Percentiles rank a stretch among this genome's conserved stretches.
These are phyloP conservation scores for Lymantria dispar DNA, from an alignment of 2,888 invertebrate genomes.

Conservation along the genomic window DNA sequence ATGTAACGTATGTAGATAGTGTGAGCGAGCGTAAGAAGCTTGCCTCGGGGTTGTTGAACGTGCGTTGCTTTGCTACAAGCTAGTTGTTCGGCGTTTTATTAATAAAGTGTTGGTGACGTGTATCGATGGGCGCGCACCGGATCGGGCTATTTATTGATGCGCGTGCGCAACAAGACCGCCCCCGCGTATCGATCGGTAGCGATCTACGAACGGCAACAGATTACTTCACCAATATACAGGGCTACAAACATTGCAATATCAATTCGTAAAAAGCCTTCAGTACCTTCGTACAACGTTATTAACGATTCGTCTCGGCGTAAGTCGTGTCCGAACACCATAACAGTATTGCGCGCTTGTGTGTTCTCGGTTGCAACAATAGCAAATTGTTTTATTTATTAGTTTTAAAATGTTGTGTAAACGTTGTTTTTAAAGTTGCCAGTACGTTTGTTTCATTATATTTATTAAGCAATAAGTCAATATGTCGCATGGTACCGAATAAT, in stretches of 20 bases:
- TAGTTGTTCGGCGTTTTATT: conserved; percentile 71
- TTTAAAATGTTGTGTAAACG: conserved; percentile 7
- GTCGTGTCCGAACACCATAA: conserved; percentile 34
- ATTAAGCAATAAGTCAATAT: too few relatives aligned
- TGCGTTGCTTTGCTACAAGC: conserved; percentile 47
- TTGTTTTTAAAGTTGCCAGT: neutral
- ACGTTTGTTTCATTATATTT: too few relatives aligned
- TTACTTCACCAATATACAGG: conserved; percentile 13
- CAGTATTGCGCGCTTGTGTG: conserved; percentile 32
- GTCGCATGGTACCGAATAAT: too few relatives aligned
- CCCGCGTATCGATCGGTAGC: conserved; percentile 49
- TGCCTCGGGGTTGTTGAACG: conserved; percentile 74
- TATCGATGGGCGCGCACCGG: conserved; percentile 66
- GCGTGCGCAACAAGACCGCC: conserved; percentile 52
- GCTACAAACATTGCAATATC: conserved; percentile 25
- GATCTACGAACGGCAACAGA: conserved; percentile 18
- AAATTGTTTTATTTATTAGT: conserved; percentile 26
- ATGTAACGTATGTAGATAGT: conserved; percentile 51
- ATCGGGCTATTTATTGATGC: conserved; percentile 75
- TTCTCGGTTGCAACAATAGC: conserved; percentile 31
- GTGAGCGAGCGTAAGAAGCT: conserved; percentile 52
- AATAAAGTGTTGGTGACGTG: conserved; percentile 77
- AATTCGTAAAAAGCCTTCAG: conserved; percentile 27
- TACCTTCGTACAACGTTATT: conserved; percentile 28
- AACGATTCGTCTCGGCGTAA: conserved; percentile 40